phyloP scores from a whole-genome alignment of 1,140 invertebrate genomes.

The Chironomus tepperi region DNA sequence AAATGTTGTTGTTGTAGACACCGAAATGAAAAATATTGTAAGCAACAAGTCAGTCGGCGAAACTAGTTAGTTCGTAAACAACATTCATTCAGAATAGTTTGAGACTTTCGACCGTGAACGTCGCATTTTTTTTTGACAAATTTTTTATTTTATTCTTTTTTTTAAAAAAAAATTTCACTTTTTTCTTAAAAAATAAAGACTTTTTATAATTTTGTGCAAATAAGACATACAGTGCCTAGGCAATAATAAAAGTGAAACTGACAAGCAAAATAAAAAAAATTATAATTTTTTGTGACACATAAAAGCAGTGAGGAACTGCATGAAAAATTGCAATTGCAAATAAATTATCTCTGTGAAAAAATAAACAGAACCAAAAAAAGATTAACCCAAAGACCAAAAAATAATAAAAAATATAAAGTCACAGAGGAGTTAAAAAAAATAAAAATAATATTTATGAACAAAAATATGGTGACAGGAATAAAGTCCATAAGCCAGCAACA shows the following conservation, averaged over 20 bases:
- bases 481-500: conserved; percentile 20
- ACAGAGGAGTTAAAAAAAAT: neutral
- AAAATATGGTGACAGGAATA: conserved; percentile 16
- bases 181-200: neutral
- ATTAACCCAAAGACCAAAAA: neutral
- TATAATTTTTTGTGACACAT: neutral
- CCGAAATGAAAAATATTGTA: conserved; percentile 3
- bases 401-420: neutral
- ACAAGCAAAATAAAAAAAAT: neutral
- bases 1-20: neutral
- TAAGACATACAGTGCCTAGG: neutral
- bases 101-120: conserved; percentile 13
- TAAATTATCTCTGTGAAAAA: neutral
- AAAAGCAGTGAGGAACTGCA: neutral
- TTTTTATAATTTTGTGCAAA: neutral
- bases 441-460: neutral
- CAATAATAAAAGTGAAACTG: neutral
- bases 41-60: conserved; percentile 23
- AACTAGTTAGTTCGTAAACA: conserved; percentile 22
- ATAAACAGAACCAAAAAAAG: neutral
- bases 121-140: neutral
- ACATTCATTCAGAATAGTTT: conserved; percentile 23
- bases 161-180: neutral
- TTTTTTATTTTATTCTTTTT: neutral
- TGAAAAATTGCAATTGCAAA: neutral